A percentile compares a stretch with the other conserved stretches of the same genome.
phyloP scores from a whole-genome alignment of 2,797 vertebrate genomes.

The Borostomias antarcticus region DNA sequence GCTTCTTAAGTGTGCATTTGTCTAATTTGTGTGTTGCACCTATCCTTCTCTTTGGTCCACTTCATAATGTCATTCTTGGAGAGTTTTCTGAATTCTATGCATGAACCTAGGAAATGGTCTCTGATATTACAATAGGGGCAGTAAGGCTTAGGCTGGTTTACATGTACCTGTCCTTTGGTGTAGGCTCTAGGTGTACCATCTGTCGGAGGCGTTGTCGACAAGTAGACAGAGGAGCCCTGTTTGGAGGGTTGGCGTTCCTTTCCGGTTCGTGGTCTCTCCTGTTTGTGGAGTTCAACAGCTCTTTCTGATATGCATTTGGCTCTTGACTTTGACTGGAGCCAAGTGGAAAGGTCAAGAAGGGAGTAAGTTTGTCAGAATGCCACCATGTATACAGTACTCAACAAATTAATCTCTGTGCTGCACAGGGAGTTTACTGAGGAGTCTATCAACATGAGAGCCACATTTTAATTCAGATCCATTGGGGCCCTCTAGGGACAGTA shows the following conservation, averaged over 20 bases:
- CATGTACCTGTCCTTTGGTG: neutral
- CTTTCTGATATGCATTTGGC: slow-evolving; percentile 13
- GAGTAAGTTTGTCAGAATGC: slow-evolving; percentile 10
- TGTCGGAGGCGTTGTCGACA: neutral
- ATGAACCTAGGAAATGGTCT: slow-evolving; percentile 9
- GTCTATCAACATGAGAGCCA: slow-evolving; percentile 20
- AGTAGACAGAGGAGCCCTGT: neutral
- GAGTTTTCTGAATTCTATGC: slow-evolving; percentile 11
- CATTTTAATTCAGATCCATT: slow-evolving; percentile 9
- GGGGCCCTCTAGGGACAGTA: slow-evolving; percentile 17
- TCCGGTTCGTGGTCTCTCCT: neutral
- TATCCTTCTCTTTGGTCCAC: slow-evolving; percentile 1
- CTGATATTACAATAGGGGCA: slow-evolving; percentile 1
- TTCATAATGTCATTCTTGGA: slow-evolving; percentile 8
- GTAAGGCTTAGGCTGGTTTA: neutral
- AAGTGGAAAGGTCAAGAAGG: slow-evolving; percentile 1
- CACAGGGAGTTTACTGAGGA: slow-evolving; percentile 18
- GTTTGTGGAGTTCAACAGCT: slow-evolving; percentile 12
- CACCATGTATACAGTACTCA: neutral
- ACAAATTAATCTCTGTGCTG: slow-evolving; percentile 4
- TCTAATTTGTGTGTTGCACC: slow-evolving; percentile 5
- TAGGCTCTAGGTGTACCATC: neutral
- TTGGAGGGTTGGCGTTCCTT: neutral
- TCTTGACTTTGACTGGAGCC: slow-evolving; percentile 12
- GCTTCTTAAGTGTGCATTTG: neutral